Evolutionary conservation across 2,888 invertebrate species (phyloP).

Genomic region (Hirudinaria manillensis): DNA sequence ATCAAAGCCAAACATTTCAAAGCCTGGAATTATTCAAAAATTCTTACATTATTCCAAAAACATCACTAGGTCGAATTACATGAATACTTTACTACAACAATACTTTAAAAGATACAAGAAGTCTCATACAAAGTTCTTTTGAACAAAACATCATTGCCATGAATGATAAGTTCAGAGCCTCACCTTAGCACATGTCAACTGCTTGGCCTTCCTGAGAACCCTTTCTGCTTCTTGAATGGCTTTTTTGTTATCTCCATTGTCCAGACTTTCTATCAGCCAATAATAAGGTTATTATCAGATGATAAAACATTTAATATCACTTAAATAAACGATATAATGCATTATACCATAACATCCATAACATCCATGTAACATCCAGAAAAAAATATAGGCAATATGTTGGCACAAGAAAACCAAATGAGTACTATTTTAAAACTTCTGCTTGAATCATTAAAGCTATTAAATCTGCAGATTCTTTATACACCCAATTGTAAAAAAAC

Average conservation of each 20-base stretch:
- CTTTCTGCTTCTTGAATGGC: conserved; percentile 94
- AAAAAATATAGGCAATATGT: too few species aligned
- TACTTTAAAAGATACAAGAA: too few species aligned
- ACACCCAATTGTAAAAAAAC: too few species aligned
- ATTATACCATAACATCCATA: neutral
- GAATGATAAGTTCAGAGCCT: neutral
- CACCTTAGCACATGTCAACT: conserved; percentile 31
- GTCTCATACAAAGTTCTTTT: too few species aligned
- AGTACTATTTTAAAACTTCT: too few species aligned
- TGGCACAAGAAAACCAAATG: too few species aligned
- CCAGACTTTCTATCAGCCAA: conserved; percentile 74
- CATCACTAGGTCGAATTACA: neutral
- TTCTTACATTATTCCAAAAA: conserved; percentile 2
- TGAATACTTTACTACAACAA: too few species aligned
- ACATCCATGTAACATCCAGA: too few species aligned
- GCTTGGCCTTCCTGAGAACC: conserved; percentile 73
- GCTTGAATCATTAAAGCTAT: too few species aligned
- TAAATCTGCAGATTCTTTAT: too few species aligned
- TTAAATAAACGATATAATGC: neutral
- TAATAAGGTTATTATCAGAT: conserved; percentile 17
- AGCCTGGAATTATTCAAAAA: conserved; percentile 58
- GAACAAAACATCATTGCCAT: neutral
- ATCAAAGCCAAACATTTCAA: conserved; percentile 84
- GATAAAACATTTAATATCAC: too few species aligned
- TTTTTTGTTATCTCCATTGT: conserved; percentile 90